phyloP scores from a whole-genome alignment of 2,797 vertebrate species.

The Ptychobarbus kaznakovi region DNA sequence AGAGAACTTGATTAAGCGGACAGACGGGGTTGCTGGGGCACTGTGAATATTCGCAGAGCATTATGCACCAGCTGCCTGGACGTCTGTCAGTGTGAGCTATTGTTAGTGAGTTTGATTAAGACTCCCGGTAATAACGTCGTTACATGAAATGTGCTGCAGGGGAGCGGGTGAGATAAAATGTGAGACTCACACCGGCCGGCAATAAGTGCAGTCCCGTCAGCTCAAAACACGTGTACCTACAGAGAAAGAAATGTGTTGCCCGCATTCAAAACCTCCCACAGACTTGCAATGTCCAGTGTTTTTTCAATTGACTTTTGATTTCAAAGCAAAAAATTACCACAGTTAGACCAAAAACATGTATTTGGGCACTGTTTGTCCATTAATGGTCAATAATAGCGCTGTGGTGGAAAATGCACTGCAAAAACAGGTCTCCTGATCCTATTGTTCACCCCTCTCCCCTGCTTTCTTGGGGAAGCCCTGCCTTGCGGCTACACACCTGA shows the following conservation, averaged over 20 bases:
- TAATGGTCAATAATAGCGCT: background rate
- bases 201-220: constrained; percentile 60
- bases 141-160: constrained; percentile 77
- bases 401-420: constrained; percentile 24
- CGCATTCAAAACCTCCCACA: constrained; percentile 8
- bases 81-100: constrained; percentile 75
- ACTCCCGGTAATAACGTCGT: constrained; percentile 77
- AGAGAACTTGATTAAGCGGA: constrained; percentile 56
- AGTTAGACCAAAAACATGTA: background rate
- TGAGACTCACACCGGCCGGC: constrained; percentile 77
- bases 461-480: constrained; percentile 67
- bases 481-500: constrained; percentile 79
- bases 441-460: constrained; percentile 70
- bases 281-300: background rate
- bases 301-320: background rate
- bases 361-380: background rate
- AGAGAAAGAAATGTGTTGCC: constrained; percentile 12
- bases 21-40: constrained; percentile 74
- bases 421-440: constrained; percentile 70
- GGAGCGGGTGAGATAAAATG: constrained; percentile 70
- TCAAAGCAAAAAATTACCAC: constrained; percentile 1
- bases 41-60: constrained; percentile 70
- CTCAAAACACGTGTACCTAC: constrained; percentile 22
- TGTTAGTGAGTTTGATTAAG: constrained; percentile 80
- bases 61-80: constrained; percentile 76